These are phyloP conservation scores for Serranochromis macrocephalus DNA, from an alignment of 2,113 vertebrate genomes.

Conservation along the genomic window DNA sequence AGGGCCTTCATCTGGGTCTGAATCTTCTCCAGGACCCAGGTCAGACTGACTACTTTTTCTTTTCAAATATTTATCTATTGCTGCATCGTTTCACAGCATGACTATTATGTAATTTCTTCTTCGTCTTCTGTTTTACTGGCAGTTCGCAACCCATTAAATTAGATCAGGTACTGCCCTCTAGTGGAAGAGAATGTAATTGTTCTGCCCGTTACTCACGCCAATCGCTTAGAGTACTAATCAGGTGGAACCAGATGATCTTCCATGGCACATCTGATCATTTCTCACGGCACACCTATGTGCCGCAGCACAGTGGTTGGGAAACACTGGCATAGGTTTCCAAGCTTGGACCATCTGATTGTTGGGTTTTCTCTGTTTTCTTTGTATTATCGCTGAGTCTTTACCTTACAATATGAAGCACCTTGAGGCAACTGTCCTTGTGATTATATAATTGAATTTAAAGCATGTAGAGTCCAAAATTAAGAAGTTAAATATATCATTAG, in stretches of 20 bases:
- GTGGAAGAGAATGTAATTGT: neutral
- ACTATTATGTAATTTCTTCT: neutral
- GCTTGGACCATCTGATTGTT: neutral
- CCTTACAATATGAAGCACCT: neutral
- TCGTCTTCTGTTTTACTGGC: neutral
- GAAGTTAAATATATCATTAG: neutral
- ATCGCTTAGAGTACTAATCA: neutral
- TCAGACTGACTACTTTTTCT: neutral
- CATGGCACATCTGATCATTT: neutral
- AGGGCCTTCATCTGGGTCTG: neutral
- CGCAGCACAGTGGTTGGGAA: neutral
- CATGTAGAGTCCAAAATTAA: neutral
- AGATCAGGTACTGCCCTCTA: neutral
- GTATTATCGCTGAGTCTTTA: neutral
- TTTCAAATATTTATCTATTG: neutral
- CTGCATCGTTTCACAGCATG: neutral
- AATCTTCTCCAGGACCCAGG: neutral
- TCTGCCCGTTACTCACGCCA: neutral
- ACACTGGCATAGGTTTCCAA: neutral
- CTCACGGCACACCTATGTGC: neutral
- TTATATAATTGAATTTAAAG: accelerated
- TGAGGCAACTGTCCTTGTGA: neutral
- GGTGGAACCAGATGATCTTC: neutral
- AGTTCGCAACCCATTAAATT: neutral
- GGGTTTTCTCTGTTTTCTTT: neutral